These are phyloP conservation scores for Lasius fuliginosus DNA, from an alignment of 2,888 invertebrate genomes.

Conservation along the genomic window DNA sequence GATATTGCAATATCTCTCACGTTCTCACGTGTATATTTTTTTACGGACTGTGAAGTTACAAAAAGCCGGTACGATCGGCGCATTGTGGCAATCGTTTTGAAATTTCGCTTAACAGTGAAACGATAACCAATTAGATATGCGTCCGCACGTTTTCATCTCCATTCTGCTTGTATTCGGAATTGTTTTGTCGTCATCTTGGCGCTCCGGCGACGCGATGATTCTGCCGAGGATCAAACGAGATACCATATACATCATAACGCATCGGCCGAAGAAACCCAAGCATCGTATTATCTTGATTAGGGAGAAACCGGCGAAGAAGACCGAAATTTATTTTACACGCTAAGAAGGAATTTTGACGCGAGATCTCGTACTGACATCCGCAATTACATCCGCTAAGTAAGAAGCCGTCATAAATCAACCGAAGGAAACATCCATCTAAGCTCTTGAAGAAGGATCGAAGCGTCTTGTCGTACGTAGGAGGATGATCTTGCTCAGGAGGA, in stretches of 20 bases:
- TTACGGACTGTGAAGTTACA: conserved; percentile 54
- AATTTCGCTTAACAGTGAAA: not conserved
- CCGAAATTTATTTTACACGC: conserved; percentile 3
- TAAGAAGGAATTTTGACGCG: not conserved
- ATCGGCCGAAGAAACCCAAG: not conserved
- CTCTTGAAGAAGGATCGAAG: not conserved
- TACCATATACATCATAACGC: conserved; percentile 45
- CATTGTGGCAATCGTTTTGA: conserved; percentile 19
- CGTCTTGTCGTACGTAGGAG: not conserved
- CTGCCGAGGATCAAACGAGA: not conserved
- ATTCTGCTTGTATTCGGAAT: conserved; percentile 24
- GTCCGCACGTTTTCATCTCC: conserved; percentile 5
- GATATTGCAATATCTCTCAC: conserved; percentile 15
- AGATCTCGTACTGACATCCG: not conserved
- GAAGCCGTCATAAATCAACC: not conserved
- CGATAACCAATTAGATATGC: conserved; percentile 29
- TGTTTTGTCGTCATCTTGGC: conserved; percentile 14
- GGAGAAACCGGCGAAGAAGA: not conserved
- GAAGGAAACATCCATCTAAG: not conserved
- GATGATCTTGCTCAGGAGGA: not conserved
- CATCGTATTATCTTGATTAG: not conserved
- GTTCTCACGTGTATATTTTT: not conserved
- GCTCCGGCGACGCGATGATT: not conserved
- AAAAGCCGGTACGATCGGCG: conserved; percentile 22
- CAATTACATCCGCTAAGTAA: not conserved